A percentile compares a stretch with the other conserved stretches of the same genome.
phyloP scores from a whole-genome alignment of 2,888 invertebrate species.

The Acanthosepion esculentum region DNA sequence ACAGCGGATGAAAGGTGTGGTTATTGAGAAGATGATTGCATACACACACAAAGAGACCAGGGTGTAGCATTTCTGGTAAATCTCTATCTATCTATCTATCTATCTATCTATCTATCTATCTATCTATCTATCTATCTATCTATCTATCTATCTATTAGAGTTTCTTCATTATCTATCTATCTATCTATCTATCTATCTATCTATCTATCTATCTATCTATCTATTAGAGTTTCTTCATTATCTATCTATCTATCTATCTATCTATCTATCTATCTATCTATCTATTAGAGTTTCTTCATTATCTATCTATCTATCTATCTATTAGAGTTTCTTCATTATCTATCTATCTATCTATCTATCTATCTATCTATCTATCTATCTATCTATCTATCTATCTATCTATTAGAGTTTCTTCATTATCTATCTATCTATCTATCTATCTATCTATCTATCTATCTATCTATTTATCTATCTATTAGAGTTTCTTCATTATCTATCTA shows the following conservation, averaged over 20 bases:
- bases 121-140: neutral
- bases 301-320: neutral
- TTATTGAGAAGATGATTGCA: too few relatives aligned
- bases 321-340: too few relatives aligned
- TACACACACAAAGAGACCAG: too few relatives aligned
- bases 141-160: neutral
- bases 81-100: too few relatives aligned
- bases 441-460: too few relatives aligned
- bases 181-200: neutral
- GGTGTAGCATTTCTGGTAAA: neutral
- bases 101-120: neutral
- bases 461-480: neutral
- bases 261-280: neutral
- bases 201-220: neutral
- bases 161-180: neutral
- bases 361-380: neutral
- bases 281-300: too few relatives aligned
- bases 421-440: too few relatives aligned
- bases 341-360: neutral
- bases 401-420: too few relatives aligned
- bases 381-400: neutral
- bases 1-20: too few relatives aligned
- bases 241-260: too few relatives aligned
- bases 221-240: too few relatives aligned
- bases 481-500: neutral